Conservation (phyloP, 1,140 invertebrate genomes). For the Apolygus lucorum region DNA sequence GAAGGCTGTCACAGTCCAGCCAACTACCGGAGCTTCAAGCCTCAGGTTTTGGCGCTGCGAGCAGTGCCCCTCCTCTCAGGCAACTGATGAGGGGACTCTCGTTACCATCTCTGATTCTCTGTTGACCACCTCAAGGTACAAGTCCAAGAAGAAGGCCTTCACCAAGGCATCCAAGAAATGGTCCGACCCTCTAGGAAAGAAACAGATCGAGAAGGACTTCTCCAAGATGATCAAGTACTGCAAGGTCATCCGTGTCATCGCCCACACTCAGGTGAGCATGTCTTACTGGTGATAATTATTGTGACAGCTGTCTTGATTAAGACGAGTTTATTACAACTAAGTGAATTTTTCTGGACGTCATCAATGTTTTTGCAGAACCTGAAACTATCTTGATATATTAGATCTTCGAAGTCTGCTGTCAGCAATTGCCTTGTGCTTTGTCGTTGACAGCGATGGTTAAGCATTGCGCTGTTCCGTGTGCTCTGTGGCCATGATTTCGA, state of each 20-base stretch:
- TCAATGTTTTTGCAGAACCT: too few relatives aligned
- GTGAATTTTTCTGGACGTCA: too few relatives aligned
- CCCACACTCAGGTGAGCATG: slow-evolving; percentile 85
- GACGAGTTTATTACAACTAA: background rate
- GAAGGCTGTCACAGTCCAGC: background rate
- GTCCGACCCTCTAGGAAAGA: slow-evolving; percentile 91
- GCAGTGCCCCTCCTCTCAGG: background rate
- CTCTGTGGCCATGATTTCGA: background rate
- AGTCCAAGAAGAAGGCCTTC: slow-evolving; percentile 99
- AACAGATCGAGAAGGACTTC: slow-evolving; percentile 94
- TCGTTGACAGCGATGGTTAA: background rate
- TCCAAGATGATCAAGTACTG: slow-evolving; percentile 98
- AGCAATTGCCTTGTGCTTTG: background rate
- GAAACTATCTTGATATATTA: background rate
- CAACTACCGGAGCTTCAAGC: background rate
- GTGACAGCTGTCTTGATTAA: too few relatives aligned
- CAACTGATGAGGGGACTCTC: background rate
- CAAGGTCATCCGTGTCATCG: slow-evolving; percentile 91
- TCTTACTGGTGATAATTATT: slow-evolving; percentile 15
- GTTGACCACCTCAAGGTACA: slow-evolving; percentile 67
- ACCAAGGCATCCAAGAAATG: slow-evolving; percentile 98
- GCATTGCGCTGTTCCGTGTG: background rate
- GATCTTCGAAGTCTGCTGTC: background rate
- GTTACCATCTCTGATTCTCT: background rate
- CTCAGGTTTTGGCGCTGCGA: background rate